These are phyloP conservation scores for Madoqua kirkii DNA, from an alignment of 2,113 vertebrate genomes.

Conservation along the genomic window DNA sequence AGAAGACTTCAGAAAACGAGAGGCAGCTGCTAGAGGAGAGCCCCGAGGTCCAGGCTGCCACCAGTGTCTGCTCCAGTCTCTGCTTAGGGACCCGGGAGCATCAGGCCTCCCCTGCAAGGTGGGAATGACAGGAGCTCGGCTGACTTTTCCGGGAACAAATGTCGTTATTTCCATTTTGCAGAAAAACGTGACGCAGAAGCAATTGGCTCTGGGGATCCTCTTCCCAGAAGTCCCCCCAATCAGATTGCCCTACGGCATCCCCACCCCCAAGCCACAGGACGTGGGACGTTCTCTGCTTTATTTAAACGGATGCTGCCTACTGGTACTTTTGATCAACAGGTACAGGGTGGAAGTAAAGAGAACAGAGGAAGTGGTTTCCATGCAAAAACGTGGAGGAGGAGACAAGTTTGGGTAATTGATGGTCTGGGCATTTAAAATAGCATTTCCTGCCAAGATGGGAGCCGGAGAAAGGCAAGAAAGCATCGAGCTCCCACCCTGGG, in stretches of 20 bases:
- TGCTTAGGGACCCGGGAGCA: fast-evolving
- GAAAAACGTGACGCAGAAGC: neutral
- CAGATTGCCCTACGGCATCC: fast-evolving
- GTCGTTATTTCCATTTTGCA: neutral
- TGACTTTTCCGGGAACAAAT: neutral
- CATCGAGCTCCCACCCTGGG: fast-evolving
- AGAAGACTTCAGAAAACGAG: neutral
- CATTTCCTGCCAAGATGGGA: neutral
- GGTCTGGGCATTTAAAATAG: neutral
- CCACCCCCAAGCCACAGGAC: neutral
- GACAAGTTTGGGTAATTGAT: neutral
- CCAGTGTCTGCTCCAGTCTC: neutral
- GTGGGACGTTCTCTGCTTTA: fast-evolving
- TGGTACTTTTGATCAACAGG: neutral
- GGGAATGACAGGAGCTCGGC: fast-evolving
- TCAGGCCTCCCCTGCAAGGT: neutral
- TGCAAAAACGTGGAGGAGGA: neutral
- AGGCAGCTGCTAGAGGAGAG: fast-evolving
- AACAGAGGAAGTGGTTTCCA: neutral
- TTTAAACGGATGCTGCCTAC: neutral
- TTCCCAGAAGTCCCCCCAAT: fast-evolving
- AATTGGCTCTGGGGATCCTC: neutral
- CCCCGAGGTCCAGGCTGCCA: neutral
- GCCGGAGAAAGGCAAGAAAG: neutral
- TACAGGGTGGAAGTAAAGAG: neutral